Percentiles rank a stretch among this genome's conserved stretches.
phyloP scores from a whole-genome alignment of 1,140 invertebrate species.

The Protaetia brevitarsis region DNA sequence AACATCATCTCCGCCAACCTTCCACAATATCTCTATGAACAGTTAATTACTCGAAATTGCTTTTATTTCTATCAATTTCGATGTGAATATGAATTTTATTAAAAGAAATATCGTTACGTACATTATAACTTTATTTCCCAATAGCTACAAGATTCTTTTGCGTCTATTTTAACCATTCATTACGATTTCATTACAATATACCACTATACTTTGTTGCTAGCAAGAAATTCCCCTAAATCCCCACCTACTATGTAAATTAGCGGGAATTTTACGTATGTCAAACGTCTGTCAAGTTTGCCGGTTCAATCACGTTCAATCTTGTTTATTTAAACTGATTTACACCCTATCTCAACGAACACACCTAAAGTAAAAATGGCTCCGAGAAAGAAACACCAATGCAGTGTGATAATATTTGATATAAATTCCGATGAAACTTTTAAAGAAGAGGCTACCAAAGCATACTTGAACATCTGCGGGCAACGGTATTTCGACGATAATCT shows the following conservation, averaged over 20 bases:
- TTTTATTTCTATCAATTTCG: too few relatives aligned
- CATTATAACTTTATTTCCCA: too few relatives aligned
- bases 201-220: background rate
- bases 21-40: too few relatives aligned
- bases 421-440: background rate
- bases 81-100: too few relatives aligned
- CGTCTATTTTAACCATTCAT: background rate
- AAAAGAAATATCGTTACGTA: too few relatives aligned
- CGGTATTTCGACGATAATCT: background rate
- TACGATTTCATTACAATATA: background rate
- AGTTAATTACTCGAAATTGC: too few relatives aligned
- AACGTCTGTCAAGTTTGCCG: too few relatives aligned
- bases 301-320: background rate
- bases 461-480: background rate
- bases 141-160: background rate
- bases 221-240: background rate
- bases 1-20: too few relatives aligned
- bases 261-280: too few relatives aligned
- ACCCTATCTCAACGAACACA: background rate
- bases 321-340: background rate
- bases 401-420: conserved; percentile 8
- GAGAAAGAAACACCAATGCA: background rate
- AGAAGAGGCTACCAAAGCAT: background rate
- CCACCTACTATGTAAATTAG: background rate
- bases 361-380: conserved; percentile 1